Base-by-base conservation (phyloP, 2,113 vertebrate species). In the Sardina pilchardus region DNA sequence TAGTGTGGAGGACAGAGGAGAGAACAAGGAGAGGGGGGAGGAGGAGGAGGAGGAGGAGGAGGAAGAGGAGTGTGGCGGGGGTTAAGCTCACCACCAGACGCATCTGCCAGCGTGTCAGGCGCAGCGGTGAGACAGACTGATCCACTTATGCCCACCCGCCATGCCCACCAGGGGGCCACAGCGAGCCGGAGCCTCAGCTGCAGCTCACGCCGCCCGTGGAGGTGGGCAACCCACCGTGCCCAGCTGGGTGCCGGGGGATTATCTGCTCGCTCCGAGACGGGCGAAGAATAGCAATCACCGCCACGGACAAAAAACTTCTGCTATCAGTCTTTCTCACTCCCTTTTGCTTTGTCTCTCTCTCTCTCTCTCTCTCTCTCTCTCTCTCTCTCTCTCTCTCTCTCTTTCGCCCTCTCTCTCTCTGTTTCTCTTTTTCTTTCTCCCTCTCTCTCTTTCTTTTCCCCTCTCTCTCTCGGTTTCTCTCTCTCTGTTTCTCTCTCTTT, bases 61-160 rank as follows among this genome's bases (percentile, higher is more conserved):
- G 14, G 53, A 47, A 14, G 45, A 47, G 12, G 45, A 47, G 45
- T 8, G 45, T 9, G 7, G 45, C 2, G 24, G 6, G 21, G 59
- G 8, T 88, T 85, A 21, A 63, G 87, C 67, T 39, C 71, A 75
- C 81, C 81, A 86, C 85, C 82, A 82, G 82, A 84, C 81, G 56
- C 84, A 88, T 88, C 88, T 84, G 85, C 84, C 67, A 84, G 83
- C 63, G 84, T 84, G 85, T 78, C 82, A n/a, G 82, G 80, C 81
- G 63, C 30, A 45, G 83, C 83, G 78, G 34, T 71, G 81, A 85
- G 47, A 82, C 82, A 56, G 83, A 83, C 80, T 75, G 80, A 90
- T 90, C 83, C 82, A 83, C 87, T 87, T 87, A 85, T 71, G 56
- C 82, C 81, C 83, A 86, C 81, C 86, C 85, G 84, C 83, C 82